phyloP scores from a whole-genome alignment of 2,113 vertebrate species.

The Asarcornis scutulata region DNA sequence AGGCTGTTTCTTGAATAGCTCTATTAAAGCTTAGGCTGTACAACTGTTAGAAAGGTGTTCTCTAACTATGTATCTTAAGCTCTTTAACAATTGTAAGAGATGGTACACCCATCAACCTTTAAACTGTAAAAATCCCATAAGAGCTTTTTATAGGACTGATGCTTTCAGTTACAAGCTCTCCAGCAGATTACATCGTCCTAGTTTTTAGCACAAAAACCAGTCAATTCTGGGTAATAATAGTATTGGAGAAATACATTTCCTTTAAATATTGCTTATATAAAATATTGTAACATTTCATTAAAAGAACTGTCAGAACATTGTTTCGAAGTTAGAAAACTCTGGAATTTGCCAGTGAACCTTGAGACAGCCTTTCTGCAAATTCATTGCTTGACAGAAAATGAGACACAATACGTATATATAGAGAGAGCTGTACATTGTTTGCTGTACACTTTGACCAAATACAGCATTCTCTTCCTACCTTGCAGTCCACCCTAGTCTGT shows the following conservation, averaged over 20 bases:
- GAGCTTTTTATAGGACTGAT: neutral
- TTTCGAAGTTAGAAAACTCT: neutral
- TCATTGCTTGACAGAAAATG: neutral
- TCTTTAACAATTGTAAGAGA: neutral
- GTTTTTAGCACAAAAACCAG: neutral
- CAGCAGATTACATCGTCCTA: neutral
- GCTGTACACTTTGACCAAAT: neutral
- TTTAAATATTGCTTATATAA: neutral
- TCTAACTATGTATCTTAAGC: neutral
- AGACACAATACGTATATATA: neutral
- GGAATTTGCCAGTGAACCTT: neutral
- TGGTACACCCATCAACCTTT: neutral
- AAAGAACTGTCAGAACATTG: neutral
- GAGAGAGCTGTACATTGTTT: no score
- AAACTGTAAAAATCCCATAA: conserved; percentile 4
- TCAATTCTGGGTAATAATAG: neutral
- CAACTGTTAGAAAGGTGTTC: conserved; percentile 4
- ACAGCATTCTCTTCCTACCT: neutral
- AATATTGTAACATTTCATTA: neutral
- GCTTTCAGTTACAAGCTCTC: neutral
- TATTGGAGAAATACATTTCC: neutral
- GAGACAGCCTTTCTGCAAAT: neutral
- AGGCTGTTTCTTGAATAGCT: neutral
- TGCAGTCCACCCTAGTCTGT: neutral
- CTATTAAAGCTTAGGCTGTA: neutral